A percentile compares a stretch with the other conserved stretches of the same genome.
Conservation (phyloP, 1,140 invertebrate species). For the Drosophila asahinai region DNA sequence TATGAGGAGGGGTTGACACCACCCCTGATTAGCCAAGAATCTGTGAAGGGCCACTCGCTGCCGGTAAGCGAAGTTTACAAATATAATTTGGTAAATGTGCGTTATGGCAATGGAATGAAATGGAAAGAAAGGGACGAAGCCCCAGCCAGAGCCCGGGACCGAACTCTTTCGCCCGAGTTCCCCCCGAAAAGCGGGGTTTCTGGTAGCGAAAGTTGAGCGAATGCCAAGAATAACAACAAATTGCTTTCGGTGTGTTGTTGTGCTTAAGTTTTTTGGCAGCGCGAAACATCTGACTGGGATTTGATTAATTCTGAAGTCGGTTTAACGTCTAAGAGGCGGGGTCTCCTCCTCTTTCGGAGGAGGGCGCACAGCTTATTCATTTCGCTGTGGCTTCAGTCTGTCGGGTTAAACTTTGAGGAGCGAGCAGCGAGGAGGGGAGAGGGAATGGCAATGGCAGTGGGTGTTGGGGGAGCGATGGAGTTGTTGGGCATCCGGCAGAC, state of each 20-base stretch:
- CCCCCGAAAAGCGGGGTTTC: neutral
- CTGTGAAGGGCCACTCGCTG: slow-evolving; percentile 24
- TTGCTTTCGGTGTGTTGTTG: slow-evolving; percentile 63
- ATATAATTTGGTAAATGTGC: slow-evolving; percentile 82
- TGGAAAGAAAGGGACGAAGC: slow-evolving; percentile 41
- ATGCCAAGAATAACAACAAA: slow-evolving; percentile 73
- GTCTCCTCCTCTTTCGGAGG: neutral
- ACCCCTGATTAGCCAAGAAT: slow-evolving; percentile 16
- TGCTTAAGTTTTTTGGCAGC: slow-evolving; percentile 81
- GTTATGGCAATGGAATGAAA: slow-evolving; percentile 70
- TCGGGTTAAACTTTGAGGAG: slow-evolving; percentile 79
- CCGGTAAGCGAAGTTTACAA: slow-evolving; percentile 73
- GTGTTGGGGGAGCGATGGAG: neutral
- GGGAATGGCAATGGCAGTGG: slow-evolving; percentile 1
- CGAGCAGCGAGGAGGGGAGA: slow-evolving; percentile 43
- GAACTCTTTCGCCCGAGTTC: slow-evolving; percentile 65
- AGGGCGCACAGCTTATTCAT: slow-evolving; percentile 65
- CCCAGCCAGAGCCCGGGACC: neutral
- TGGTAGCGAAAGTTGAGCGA: slow-evolving; percentile 33
- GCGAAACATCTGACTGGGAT: slow-evolving; percentile 80
- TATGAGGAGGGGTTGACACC: slow-evolving; percentile 1
- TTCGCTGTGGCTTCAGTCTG: slow-evolving; percentile 73
- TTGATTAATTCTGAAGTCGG: slow-evolving; percentile 82
- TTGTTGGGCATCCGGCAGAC: slow-evolving; percentile 43
- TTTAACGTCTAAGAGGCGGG: slow-evolving; percentile 66